Evolutionary conservation across 2,888 invertebrate genomes (phyloP).

Genomic region (Rotaria macrura): DNA sequence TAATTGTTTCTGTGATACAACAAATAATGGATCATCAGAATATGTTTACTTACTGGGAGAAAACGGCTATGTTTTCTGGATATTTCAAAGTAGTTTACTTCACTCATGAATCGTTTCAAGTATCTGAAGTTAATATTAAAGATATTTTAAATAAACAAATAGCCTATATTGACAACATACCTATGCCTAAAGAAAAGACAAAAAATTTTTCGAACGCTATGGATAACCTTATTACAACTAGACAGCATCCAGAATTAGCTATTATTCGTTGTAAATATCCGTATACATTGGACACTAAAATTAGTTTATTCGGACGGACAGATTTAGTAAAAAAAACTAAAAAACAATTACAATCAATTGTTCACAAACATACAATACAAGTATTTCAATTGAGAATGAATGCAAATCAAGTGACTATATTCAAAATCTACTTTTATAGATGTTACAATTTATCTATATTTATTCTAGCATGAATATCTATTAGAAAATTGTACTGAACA

Average conservation of each 20-base stretch:
- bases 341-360: background rate
- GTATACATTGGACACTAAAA: background rate
- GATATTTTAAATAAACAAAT: background rate
- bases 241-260: background rate
- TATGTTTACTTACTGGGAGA: background rate
- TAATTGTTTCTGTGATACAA: background rate
- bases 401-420: background rate
- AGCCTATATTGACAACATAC: background rate
- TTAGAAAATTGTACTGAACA: background rate
- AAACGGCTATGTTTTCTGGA: background rate
- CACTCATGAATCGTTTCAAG: background rate
- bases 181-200: background rate
- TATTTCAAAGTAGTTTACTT: background rate
- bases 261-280: background rate
- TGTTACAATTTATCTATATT: background rate
- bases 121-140: background rate
- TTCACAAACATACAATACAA: background rate
- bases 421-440: too few species aligned
- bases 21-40: background rate
- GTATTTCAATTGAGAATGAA: background rate
- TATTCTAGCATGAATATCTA: background rate
- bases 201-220: background rate
- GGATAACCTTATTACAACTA: background rate
- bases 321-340: background rate
- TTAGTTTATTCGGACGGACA: background rate